Conservation (phyloP, 1,140 invertebrate genomes). For the Copidosoma floridanum region DNA sequence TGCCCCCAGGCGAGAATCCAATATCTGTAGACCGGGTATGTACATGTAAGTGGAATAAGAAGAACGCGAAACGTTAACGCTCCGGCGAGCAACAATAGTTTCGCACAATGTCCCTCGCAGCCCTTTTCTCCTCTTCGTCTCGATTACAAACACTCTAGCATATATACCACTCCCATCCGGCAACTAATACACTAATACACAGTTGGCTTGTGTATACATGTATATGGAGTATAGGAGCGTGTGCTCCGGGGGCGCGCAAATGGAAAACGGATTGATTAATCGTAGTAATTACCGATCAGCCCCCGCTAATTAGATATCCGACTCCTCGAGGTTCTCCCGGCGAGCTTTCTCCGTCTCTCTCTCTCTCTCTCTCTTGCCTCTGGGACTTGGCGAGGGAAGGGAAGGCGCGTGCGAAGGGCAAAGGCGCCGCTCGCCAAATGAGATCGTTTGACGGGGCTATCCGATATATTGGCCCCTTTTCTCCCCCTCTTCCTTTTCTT, state of each 20-base stretch:
- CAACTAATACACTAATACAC: neutral
- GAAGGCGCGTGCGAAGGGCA: slow-evolving; percentile 16
- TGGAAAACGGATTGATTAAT: slow-evolving; percentile 61
- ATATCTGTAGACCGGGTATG: too few species aligned
- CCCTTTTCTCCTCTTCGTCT: slow-evolving; percentile 20
- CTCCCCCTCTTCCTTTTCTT: slow-evolving; percentile 16
- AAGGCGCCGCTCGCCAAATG: slow-evolving; percentile 46
- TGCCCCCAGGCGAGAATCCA: slow-evolving; percentile 12
- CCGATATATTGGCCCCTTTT: slow-evolving; percentile 41
- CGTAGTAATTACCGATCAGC: slow-evolving; percentile 59
- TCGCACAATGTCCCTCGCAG: slow-evolving; percentile 3
- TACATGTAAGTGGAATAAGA: too few species aligned
- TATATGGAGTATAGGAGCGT: neutral
- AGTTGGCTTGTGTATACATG: too few species aligned
- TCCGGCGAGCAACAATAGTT: slow-evolving; percentile 22
- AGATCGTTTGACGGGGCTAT: slow-evolving; percentile 54
- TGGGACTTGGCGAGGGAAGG: slow-evolving; percentile 32
- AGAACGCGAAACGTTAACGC: slow-evolving; percentile 10
- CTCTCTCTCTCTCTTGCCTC: slow-evolving; percentile 38
- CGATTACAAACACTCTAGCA: slow-evolving; percentile 10
- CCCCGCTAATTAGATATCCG: slow-evolving; percentile 59
- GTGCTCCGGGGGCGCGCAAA: slow-evolving; percentile 34
- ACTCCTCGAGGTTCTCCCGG: slow-evolving; percentile 46
- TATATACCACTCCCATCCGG: too few species aligned
- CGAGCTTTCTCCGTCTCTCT: slow-evolving; percentile 45